A percentile compares a stretch with the other conserved stretches of the same genome.
Evolutionary conservation across 2,888 invertebrate species (phyloP).

Genomic region (Physocephala rufipes): DNA sequence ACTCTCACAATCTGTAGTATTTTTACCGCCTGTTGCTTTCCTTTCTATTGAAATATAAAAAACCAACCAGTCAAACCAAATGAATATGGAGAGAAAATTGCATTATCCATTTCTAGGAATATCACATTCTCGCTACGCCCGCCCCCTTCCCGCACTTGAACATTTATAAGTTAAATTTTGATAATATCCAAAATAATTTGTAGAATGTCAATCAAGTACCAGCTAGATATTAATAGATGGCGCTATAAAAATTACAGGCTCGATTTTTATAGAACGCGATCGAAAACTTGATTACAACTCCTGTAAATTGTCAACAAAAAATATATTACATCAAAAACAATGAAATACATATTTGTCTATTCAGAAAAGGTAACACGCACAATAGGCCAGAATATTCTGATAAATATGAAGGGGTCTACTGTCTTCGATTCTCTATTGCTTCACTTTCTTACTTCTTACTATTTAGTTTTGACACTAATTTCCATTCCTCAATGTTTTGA

Average conservation of each 20-base stretch:
- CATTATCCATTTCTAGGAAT: no score
- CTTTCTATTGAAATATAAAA: no score
- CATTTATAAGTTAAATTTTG: no score
- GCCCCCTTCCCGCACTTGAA: no score
- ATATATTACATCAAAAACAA: neutral
- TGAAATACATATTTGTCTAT: neutral
- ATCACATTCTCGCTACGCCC: no score
- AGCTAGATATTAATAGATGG: neutral
- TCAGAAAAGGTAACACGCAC: no score
- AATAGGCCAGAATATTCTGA: no score
- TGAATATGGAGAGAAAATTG: no score
- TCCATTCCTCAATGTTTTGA: slow-evolving; percentile 16
- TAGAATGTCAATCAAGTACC: neutral
- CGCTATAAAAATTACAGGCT: neutral
- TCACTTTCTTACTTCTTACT: slow-evolving; percentile 5
- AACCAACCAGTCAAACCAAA: no score
- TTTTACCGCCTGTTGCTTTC: no score
- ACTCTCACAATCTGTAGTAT: no score
- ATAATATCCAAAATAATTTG: no score
- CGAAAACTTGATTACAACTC: neutral
- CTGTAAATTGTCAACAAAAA: neutral
- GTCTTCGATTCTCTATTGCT: neutral
- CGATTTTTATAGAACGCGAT: neutral
- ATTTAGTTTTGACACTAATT: neutral
- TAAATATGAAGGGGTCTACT: neutral